phyloP scores from a whole-genome alignment of 2,888 invertebrate species.

The Hirtodrosophila confusa region DNA sequence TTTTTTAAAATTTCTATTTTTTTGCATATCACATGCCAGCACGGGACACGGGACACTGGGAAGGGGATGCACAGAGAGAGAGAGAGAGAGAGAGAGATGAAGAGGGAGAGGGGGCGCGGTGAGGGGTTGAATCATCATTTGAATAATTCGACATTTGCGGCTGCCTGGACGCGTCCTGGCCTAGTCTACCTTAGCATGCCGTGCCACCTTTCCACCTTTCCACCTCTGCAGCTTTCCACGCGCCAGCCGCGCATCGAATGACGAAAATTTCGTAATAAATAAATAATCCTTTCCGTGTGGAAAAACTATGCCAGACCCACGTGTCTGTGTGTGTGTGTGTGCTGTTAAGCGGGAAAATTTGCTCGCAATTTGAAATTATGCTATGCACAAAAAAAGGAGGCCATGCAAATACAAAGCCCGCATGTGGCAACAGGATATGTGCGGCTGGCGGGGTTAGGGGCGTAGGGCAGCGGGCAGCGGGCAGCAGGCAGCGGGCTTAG shows the following conservation, averaged over 20 bases:
- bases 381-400: conserved; percentile 60
- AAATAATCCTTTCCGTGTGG: conserved; percentile 72
- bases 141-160: conserved; percentile 77
- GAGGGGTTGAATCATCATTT: conserved; percentile 77
- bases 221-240: conserved; percentile 70
- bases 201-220: conserved; percentile 22
- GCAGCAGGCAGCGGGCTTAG: conserved; percentile 12
- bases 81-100: too few relatives aligned
- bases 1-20: conserved; percentile 16
- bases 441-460: not conserved
- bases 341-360: conserved; percentile 62
- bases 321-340: conserved; percentile 30
- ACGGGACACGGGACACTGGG: conserved; percentile 18
- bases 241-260: conserved; percentile 76
- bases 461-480: not conserved
- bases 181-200: conserved; percentile 15
- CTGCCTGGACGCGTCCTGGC: conserved; percentile 17
- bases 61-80: conserved; percentile 34
- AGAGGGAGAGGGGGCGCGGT: conserved; percentile 11
- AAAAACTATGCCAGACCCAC: conserved; percentile 68
- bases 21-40: conserved; percentile 70
- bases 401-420: conserved; percentile 75
- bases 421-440: conserved; percentile 48
- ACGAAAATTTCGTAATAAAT: conserved; percentile 79
- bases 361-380: conserved; percentile 77